phyloP scores from a whole-genome alignment of 2,888 invertebrate species.

The Noctua pronuba region DNA sequence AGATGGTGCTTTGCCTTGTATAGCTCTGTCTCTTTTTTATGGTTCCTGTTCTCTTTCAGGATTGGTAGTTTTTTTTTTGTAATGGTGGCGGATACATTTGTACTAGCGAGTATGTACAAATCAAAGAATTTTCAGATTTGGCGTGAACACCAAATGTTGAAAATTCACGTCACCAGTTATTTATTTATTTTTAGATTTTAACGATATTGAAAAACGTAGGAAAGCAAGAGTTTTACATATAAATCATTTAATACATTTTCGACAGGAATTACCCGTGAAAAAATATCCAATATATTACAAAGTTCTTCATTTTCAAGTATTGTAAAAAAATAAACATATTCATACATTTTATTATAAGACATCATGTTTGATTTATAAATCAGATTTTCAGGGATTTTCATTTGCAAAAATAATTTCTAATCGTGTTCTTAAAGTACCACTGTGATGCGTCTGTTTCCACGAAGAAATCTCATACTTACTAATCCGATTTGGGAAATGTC shows the following conservation, averaged over 20 bases:
- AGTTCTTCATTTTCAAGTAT: slow-evolving; percentile 2
- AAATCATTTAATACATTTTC: background rate
- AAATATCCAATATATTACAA: background rate
- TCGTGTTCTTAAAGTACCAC: slow-evolving; percentile 2
- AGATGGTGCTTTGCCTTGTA: background rate
- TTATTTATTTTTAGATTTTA: background rate
- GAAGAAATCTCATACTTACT: slow-evolving; percentile 27
- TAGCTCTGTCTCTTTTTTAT: slow-evolving; percentile 7
- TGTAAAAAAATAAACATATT: background rate
- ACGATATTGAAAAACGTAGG: background rate
- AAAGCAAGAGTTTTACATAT: background rate
- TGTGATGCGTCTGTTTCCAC: slow-evolving; percentile 58
- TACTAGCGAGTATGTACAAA: slow-evolving; percentile 60
- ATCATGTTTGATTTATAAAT: background rate
- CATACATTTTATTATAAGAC: background rate
- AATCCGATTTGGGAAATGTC: slow-evolving; percentile 48
- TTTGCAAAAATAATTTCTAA: background rate
- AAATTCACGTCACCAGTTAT: slow-evolving; percentile 25
- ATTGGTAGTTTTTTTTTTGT: background rate
- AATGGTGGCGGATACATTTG: slow-evolving; percentile 34
- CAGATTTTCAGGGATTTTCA: background rate
- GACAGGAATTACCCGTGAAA: background rate
- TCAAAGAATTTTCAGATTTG: slow-evolving; percentile 40
- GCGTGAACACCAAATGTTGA: slow-evolving; percentile 21
- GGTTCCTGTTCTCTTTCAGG: background rate